phyloP scores from a whole-genome alignment of 2,113 vertebrate genomes.

The Lagopus muta region DNA sequence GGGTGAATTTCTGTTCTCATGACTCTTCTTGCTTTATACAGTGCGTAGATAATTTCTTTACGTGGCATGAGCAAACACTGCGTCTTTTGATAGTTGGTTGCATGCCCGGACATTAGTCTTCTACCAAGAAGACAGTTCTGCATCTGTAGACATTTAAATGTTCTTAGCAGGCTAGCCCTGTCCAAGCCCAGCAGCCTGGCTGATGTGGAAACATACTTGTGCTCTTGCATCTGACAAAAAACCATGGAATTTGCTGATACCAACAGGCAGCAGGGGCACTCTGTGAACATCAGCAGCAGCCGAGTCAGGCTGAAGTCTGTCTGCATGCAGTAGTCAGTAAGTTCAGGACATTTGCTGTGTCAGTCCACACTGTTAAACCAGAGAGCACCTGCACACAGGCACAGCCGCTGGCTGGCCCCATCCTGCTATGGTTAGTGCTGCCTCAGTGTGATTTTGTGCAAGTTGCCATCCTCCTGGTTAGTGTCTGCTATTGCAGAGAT shows the following conservation, averaged over 20 bases:
- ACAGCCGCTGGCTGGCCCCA: fast-evolving
- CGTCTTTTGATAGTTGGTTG: not conserved
- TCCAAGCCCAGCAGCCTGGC: not conserved
- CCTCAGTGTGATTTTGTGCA: not conserved
- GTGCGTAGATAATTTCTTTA: fast-evolving
- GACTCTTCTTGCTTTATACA: not conserved
- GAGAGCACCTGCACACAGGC: fast-evolving
- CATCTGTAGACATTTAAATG: fast-evolving
- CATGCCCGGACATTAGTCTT: not conserved
- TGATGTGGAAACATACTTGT: fast-evolving
- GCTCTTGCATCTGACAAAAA: not conserved
- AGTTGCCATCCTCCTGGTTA: fast-evolving
- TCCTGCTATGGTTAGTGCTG: not conserved
- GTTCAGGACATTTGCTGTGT: fast-evolving
- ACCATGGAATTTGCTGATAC: not conserved
- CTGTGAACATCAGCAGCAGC: not conserved
- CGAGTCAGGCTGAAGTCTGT: not conserved
- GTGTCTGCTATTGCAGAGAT: fast-evolving
- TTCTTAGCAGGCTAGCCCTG: not conserved
- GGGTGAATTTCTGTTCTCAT: fast-evolving
- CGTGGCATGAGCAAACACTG: not conserved
- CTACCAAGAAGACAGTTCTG: not conserved
- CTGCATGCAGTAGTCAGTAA: fast-evolving
- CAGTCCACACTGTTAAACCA: not conserved
- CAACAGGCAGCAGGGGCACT: too few relatives aligned